Evolutionary conservation across 2,888 invertebrate genomes (phyloP).

Genomic region (Dryomyza anilis): DNA sequence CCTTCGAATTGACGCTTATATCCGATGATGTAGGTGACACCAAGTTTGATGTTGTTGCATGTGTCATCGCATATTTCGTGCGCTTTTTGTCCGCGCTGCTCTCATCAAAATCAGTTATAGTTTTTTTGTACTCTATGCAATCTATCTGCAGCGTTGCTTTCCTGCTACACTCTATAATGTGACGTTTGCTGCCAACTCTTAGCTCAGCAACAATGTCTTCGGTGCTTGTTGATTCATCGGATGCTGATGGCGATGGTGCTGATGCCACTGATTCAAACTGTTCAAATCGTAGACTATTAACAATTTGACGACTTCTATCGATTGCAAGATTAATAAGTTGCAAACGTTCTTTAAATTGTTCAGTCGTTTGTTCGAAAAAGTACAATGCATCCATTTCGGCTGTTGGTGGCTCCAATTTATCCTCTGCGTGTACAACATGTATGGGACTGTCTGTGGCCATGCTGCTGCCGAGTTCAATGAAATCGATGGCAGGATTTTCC

Average conservation of each 20-base stretch:
- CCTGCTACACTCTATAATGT: no score
- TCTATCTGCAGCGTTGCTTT: conserved; percentile 25
- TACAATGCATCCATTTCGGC: conserved; percentile 24
- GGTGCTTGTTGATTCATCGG: not conserved
- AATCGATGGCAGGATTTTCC: conserved; percentile 50
- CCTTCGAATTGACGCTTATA: conserved; percentile 56
- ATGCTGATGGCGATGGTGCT: not conserved
- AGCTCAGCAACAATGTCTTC: not conserved
- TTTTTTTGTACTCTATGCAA: conserved; percentile 12
- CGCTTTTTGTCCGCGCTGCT: no score
- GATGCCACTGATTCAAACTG: not conserved
- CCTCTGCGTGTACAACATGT: conserved; percentile 24
- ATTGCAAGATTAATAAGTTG: conserved; percentile 43
- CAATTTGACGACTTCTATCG: conserved; percentile 39
- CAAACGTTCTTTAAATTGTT: conserved; percentile 40
- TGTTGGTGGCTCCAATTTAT: conserved; percentile 28
- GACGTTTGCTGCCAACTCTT: conserved; percentile 9
- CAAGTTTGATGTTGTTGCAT: conserved; percentile 36
- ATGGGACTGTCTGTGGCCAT: conserved; percentile 6
- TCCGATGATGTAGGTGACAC: conserved; percentile 57
- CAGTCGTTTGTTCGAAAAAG: conserved; percentile 44
- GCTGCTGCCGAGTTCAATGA: conserved; percentile 48
- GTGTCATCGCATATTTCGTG: not conserved
- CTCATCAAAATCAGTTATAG: not conserved
- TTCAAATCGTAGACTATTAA: conserved; percentile 39